Conservation (phyloP, 2,113 vertebrate genomes). For the Corydoras maculifer region DNA sequence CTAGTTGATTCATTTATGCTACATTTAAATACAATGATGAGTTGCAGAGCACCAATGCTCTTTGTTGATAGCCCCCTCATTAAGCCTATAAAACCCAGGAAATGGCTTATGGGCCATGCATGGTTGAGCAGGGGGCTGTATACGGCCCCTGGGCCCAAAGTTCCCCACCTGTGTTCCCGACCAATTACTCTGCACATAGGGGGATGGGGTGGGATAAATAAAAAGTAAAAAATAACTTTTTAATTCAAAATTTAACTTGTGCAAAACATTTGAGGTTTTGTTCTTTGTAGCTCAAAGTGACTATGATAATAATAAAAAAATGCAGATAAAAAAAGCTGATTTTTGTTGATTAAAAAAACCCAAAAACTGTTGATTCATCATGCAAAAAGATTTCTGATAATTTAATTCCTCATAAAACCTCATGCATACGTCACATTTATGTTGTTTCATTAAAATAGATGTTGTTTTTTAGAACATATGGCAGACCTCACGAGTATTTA, state of each 20-base stretch:
- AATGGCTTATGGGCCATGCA: neutral
- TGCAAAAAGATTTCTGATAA: no score
- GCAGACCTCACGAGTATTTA: slow-evolving; percentile 72
- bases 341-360: no score
- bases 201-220: no score
- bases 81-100: neutral
- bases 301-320: no score
- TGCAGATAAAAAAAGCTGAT: no score
- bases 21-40: neutral
- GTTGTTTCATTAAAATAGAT: neutral
- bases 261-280: no score
- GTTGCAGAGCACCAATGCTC: neutral
- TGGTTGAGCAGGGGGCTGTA: neutral
- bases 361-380: no score
- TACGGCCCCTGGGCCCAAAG: neutral
- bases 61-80: neutral
- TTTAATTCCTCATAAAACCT: no score
- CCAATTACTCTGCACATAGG: no score
- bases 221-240: no score
- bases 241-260: no score
- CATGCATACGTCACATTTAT: neutral
- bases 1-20: neutral
- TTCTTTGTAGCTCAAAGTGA: no score
- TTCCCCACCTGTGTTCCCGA: neutral
- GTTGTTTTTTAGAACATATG: slow-evolving; percentile 41